phyloP scores from a whole-genome alignment of 1,140 invertebrate genomes.

The Eurosta solidaginis region DNA sequence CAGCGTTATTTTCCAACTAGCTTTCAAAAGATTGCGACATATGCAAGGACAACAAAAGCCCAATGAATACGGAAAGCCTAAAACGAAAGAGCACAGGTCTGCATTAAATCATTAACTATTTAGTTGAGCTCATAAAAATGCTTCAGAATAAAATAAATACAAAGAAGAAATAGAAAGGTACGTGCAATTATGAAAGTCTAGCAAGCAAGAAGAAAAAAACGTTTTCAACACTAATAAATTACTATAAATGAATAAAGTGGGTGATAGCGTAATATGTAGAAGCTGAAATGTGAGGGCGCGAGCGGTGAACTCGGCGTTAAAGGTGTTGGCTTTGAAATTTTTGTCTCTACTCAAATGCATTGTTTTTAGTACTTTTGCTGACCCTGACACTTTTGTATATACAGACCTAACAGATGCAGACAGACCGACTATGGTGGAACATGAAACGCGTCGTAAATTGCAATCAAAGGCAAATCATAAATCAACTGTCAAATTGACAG shows the following conservation, averaged over 20 bases:
- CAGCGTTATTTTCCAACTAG: too few relatives aligned
- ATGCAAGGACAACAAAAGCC: too few relatives aligned
- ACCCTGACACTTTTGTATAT: background rate
- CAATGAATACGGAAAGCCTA: too few relatives aligned
- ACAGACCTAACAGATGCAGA: too few relatives aligned
- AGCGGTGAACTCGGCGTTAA: background rate
- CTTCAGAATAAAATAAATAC: background rate
- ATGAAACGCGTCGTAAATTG: conserved; percentile 31
- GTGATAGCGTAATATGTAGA: too few relatives aligned
- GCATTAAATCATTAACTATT: conserved; percentile 1
- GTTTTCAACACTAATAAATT: background rate
- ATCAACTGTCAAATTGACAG: conserved; percentile 36
- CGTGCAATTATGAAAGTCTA: background rate
- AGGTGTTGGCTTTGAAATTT: background rate
- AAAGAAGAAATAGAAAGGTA: background rate
- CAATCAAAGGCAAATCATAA: conserved; percentile 36
- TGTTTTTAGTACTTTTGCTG: background rate
- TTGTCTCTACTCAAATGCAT: background rate
- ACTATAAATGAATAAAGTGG: too few relatives aligned
- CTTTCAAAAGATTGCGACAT: too few relatives aligned
- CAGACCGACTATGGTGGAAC: background rate
- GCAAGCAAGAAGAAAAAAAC: background rate
- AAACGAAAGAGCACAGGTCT: background rate
- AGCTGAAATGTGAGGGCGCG: too few relatives aligned
- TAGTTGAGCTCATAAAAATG: conserved; percentile 1